Conservation (phyloP, 2,113 vertebrate species). For the Hippoglossus stenolepis region DNA sequence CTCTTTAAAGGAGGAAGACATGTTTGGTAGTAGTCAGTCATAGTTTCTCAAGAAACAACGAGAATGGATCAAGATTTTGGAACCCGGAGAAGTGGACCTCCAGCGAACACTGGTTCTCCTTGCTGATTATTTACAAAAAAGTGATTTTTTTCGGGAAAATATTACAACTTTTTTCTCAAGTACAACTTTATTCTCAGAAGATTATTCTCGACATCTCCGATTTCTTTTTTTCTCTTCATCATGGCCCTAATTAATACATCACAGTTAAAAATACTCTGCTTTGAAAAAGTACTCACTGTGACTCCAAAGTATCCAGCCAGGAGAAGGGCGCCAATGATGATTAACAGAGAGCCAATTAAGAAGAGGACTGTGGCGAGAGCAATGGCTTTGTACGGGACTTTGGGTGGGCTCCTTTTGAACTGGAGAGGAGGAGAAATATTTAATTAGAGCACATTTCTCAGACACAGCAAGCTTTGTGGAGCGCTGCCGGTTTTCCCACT, state of each 20-base stretch:
- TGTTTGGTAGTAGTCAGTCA: no score
- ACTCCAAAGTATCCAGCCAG: constrained; percentile 93
- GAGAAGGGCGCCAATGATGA: constrained; percentile 92
- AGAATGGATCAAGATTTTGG: no score
- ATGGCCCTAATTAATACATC: not conserved
- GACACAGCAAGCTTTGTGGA: not conserved
- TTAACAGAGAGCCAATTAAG: constrained; percentile 92
- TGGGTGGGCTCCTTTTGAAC: constrained; percentile 98
- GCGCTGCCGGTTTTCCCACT: constrained; percentile 4
- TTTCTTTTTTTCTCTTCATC: not conserved
- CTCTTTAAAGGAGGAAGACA: no score
- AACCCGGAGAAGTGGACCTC: no score
- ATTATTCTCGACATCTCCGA: no score
- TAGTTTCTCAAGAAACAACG: no score
- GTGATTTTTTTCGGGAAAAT: no score
- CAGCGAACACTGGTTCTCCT: no score
- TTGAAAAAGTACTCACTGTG: constrained; percentile 83
- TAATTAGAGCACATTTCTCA: constrained; percentile 33
- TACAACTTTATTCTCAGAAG: no score
- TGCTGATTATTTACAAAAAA: no score
- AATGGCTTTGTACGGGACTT: constrained; percentile 98
- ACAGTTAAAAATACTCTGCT: no score
- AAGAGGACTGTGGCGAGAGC: constrained; percentile 91
- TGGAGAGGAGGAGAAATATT: constrained; percentile 64
- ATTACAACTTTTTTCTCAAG: no score